Evolutionary conservation across 2,888 invertebrate species (phyloP).

Genomic region (Oxyteleia sp.): DNA sequence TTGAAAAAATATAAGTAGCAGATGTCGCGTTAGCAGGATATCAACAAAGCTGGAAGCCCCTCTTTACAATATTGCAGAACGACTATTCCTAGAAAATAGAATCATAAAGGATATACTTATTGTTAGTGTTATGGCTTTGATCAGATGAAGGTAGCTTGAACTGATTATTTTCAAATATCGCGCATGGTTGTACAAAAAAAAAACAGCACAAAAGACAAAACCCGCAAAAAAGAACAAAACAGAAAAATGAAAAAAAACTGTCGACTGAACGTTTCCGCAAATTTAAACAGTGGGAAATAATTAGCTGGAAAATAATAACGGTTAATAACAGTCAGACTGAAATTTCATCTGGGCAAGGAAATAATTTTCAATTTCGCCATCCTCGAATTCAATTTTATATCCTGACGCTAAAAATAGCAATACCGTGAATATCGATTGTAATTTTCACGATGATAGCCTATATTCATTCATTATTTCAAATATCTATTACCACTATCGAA

Average conservation of each 20-base stretch:
- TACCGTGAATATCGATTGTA: constrained; percentile 45
- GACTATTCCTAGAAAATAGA: constrained; percentile 29
- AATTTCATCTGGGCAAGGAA: constrained; percentile 24
- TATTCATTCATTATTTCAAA: constrained; percentile 52
- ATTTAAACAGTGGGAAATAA: constrained; percentile 9
- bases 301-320: constrained; percentile 26
- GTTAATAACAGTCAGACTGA: constrained; percentile 26
- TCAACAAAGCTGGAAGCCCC: constrained; percentile 43
- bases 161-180: constrained; percentile 23
- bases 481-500: constrained; percentile 33
- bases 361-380: constrained; percentile 44
- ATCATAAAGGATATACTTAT: constrained; percentile 44
- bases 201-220: no score
- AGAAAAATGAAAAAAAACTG: background rate
- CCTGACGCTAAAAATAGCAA: constrained; percentile 30
- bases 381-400: constrained; percentile 47
- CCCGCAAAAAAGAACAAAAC: no score
- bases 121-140: constrained; percentile 47
- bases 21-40: constrained; percentile 48
- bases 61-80: constrained; percentile 35
- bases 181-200: background rate
- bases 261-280: background rate
- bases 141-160: constrained; percentile 3
- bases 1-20: constrained; percentile 49
- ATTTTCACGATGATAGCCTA: constrained; percentile 22